These are phyloP conservation scores for Rhadina sibilatrix DNA, from an alignment of 2,113 vertebrate species.

Conservation along the genomic window DNA sequence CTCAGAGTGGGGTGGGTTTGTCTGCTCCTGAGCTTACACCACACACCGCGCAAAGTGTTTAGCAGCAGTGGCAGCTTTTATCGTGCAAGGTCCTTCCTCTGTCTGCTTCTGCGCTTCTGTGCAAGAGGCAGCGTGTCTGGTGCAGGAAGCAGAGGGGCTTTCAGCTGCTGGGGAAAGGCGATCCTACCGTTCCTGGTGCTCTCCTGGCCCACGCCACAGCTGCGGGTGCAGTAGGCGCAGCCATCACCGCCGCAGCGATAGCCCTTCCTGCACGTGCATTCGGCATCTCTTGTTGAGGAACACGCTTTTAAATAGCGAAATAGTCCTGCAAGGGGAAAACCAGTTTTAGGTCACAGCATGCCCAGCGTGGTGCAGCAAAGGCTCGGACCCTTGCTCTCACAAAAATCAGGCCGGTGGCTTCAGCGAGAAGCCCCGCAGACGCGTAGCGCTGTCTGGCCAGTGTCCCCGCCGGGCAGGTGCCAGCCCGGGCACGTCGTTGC, in stretches of 20 bases:
- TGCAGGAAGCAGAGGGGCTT: background rate
- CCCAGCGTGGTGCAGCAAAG: background rate
- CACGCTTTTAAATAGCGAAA: background rate
- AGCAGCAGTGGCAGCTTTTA: background rate
- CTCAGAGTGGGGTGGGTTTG: background rate
- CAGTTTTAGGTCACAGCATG: fast-evolving
- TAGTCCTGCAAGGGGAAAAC: background rate
- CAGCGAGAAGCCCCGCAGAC: background rate
- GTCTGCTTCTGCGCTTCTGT: fast-evolving
- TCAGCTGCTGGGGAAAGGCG: background rate
- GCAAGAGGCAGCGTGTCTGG: fast-evolving
- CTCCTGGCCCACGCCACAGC: conserved; percentile 29
- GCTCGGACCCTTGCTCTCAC: background rate
- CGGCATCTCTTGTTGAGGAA: background rate
- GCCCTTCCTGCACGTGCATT: conserved; percentile 30
- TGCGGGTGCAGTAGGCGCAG: conserved; percentile 1
- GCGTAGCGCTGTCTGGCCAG: fast-evolving
- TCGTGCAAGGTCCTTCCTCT: fast-evolving
- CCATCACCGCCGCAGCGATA: background rate
- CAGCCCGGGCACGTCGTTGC: background rate
- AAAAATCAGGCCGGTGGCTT: fast-evolving
- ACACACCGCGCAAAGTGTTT: fast-evolving
- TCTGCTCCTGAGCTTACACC: background rate
- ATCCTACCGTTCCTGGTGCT: background rate
- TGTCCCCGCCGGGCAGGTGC: background rate